Evolutionary conservation across 2,888 invertebrate species (phyloP), one percentile per base, ranked within the genome.

Genomic region (Macaria liturata): DNA sequence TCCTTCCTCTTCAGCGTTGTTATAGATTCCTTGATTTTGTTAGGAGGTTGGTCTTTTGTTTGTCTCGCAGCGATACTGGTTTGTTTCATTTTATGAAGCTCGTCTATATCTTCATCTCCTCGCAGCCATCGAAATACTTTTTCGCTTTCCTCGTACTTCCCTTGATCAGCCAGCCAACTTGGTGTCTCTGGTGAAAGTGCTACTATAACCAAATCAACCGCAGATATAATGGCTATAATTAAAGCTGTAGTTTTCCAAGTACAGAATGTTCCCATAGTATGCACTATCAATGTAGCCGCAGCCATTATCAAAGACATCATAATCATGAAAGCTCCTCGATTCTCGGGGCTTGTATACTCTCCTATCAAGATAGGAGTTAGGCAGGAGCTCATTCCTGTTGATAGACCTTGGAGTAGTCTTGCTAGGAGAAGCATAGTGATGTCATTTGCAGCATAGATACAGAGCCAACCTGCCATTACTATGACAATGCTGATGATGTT

Each of bases 281-380:
- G 95, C 4, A 93, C 92, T 4, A 93, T 68, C 9, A 95, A 86
- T 37, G 95, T 93, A 0, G 95, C 95, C 37, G 91, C 70, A 0
- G 94, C 92, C 54, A 94, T 92, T 0, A 93, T 84, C 0, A 94
- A 80, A 1, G 94, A 92, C 0, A 94, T 88, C 1, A 91, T 89
- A 4, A 94, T 91, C 39, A 94, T 88, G 32, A 95, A 88, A 0
- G 93, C 88, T 0, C 95, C 94, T 40, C 95, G 86, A 62, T 94
- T 89, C 64, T 87, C 89, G 0, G 93, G 95, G 55, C 93, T 92
- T n/a, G 92, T 89, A 60, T 88, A 93, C 66, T 94, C 94, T 34
- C 93, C 93, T 40, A 93, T 86, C 59, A 93, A 92, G 4, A 92
- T 88, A 0, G 93, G 86, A 0, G 86, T 82, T 0, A 92, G 75